Evolutionary conservation across 1,140 invertebrate genomes (phyloP), one percentile per base, ranked within the genome.

Genomic region (Drosophila novamexicana): DNA sequence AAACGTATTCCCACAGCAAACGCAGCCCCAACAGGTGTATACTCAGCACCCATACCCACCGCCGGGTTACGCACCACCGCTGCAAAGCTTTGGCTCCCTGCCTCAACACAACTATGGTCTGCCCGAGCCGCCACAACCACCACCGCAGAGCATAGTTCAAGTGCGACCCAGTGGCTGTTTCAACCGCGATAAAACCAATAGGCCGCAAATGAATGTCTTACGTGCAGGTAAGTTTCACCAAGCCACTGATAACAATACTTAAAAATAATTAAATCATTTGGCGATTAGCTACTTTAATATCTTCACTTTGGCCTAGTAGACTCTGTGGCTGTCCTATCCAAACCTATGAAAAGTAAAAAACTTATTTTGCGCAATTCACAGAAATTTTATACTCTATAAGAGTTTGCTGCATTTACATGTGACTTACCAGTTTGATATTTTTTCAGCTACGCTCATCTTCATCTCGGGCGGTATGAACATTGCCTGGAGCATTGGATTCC

Each of bases 401-500:
- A 29, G 22, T 29, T 29, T 29, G 5, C 2, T 22, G 22, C 22
- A 29, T 5, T 29, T 29, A 22, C 5, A 29, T 29, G 22, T 5
- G 4, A 29, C 4, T 29, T 29, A 29, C 22, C 22, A 29, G 22
- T 29, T 29, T 29, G 22, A 0, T 7, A 44, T 42, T 2, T 16
- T 1, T 29, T 1, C n/a, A 85, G 82, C 82, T 44, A 34, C 53
- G 6, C 29, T 88, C 0, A 89, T 86, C 58, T 86, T 88, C 42
- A 8, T 75, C 2, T 71, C 83, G 8, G 83, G 83, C 32, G 83
- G 83, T 29, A 66, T 86, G 79, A 83, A 80, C 52, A 71, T 86
- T 0, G 90, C 89, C 44, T 91, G 82, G 77, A 67, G 77, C 40
- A 29, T 72, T 44, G 82, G 82, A 22, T 82, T 88, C 45, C 71